Base-by-base conservation (phyloP, 2,888 invertebrate genomes). In the Dasypogon diadema region DNA sequence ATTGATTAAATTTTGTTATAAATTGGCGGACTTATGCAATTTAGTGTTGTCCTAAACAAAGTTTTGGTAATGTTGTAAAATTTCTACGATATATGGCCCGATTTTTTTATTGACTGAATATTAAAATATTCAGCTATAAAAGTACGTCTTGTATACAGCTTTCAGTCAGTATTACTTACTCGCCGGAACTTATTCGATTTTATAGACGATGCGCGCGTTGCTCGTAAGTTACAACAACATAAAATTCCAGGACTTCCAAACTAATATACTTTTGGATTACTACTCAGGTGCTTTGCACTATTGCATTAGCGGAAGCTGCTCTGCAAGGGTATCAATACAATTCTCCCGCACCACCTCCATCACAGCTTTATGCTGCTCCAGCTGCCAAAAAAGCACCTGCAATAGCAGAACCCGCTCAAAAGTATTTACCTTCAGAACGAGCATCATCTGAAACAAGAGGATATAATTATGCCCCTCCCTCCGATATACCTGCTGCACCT, bases 181-280 rank as follows among this genome's bases (percentile, higher is more conserved):
- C 16, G 10, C 22, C 48, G 46, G 10, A 48, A 21, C 65, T 46
- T 2, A 22, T 18, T 65, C 2, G 65, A 14, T 21, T 24, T 21
- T 8, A 12, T 21, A 8, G n/a, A 65, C 16, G 46, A 65, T 46
- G 65, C 65, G 65, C 24, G 48, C 5, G 22, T 46, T 48, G 34
- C 3, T 65, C 46, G 65, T 65, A 65, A 65, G 65, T 65, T 24
- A 6, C 2, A 12, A 51, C 16, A 51, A 51, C 10, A 12, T 42
- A 12, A 12, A 42, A 42, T 42, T 42, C 2, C n/a, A 42, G 42
- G 6, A 42, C 12, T 51, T 8, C 21, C 51, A 16, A 51, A 5
- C 8, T 51, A 22, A 48, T 18, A 56, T 24, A 48, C 16, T 46
- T 65, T 42, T 26, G 65, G 10, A 48, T 46, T 65, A 24, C 46